Conservation (phyloP, 2,888 invertebrate genomes). For the Cheilosia impressa region DNA sequence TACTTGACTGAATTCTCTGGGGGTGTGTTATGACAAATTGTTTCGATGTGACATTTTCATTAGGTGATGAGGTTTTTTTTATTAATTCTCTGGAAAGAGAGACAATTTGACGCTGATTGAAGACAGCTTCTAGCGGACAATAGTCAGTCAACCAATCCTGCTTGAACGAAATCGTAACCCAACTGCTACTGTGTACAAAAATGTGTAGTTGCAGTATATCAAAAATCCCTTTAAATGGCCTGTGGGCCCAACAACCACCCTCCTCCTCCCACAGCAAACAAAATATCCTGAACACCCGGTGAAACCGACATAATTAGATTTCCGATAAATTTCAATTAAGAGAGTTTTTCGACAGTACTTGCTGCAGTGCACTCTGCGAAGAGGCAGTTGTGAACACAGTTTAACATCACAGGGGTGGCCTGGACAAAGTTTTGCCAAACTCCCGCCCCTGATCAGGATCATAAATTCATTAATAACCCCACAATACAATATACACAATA, state of each 20-base stretch:
- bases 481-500: conserved; percentile 47
- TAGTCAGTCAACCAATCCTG: too few relatives aligned
- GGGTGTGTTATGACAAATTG: conserved; percentile 71
- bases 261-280: not conserved
- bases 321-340: conserved; percentile 73
- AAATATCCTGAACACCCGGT: not conserved
- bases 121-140: too few relatives aligned
- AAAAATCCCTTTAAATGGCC: not conserved
- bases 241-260: not conserved
- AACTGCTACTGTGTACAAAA: too few relatives aligned
- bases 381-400: conserved; percentile 23
- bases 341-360: conserved; percentile 36
- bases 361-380: conserved; percentile 11
- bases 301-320: conserved; percentile 69
- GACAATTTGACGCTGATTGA: not conserved
- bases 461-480: conserved; percentile 73
- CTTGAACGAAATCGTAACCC: too few relatives aligned
- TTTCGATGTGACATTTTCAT: conserved; percentile 58
- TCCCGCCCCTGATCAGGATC: conserved; percentile 61
- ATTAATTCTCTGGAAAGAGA: not conserved
- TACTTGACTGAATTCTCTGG: conserved; percentile 69
- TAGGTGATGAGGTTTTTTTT: conserved; percentile 7
- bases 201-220: too few relatives aligned
- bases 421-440: conserved; percentile 9
- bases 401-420: conserved; percentile 15